Evolutionary conservation across 2,113 vertebrate genomes (phyloP), one percentile per base, ranked within the genome.

Genomic region (Eublepharis macularius): DNA sequence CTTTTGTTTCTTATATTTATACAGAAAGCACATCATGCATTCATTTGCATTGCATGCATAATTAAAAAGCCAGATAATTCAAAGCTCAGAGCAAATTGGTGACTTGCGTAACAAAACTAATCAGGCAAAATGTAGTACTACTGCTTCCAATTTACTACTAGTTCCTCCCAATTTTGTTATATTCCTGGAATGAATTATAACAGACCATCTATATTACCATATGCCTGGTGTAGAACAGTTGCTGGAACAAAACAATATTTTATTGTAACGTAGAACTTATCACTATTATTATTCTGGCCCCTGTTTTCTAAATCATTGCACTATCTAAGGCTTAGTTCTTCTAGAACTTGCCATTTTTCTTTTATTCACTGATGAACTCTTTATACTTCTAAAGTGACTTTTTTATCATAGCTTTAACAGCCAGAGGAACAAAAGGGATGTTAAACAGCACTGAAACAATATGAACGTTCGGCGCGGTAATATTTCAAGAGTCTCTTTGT

Each of bases 31-130:
- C 2, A 6, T 75, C 81, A 41, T 82, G 69, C 1, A 68, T 76
- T 45, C 21, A 8, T 81, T 72, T 60, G 26, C n/a, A 66, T 74
- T 89, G 39, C 21, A 86, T 11, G 0, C 74, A 79, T 54, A 88
- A 84, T 91, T 88, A 89, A 89, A 26, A 76, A 81, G 47, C 13
- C 65, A 83, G 66, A 73, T 72, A 79, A 54, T 82, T 89, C 34
- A 87, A 73, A 85, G 32, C 32, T 84, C 66, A 75, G 32, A 82
- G 82, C 1, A 88, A 81, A 77, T 70, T 77, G 36, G 24, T 81
- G 68, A 54, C 81, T 90, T 89, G 70, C 68, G 2, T 66, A 54
- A 57, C 77, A 88, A 51, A 86, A 84, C 19, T 0, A 70, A 88
- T 39, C n/a, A 88, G 47, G 17, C 1, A 39, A 85, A 72, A 24